A percentile compares a stretch with the other conserved stretches of the same genome.
Conservation (phyloP, 2,888 invertebrate genomes). For the Orgyia antiqua region DNA sequence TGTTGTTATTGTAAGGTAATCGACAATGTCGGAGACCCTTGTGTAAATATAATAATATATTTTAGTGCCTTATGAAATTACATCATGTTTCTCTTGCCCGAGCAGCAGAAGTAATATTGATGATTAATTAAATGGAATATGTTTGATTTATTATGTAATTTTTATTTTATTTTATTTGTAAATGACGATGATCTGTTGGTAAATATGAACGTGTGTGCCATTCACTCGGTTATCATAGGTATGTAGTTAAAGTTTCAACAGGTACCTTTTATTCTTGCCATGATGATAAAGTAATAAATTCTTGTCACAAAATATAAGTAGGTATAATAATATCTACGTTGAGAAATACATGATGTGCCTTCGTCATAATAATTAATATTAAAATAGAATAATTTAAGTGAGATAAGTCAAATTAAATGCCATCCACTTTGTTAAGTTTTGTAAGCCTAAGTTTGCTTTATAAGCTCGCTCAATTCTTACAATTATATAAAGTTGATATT, state of each 20-base stretch:
- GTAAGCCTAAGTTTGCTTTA: slow-evolving; percentile 67
- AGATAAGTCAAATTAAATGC: slow-evolving; percentile 78
- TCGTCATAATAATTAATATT: slow-evolving; percentile 67
- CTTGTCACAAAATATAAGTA: slow-evolving; percentile 65
- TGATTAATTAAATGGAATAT: slow-evolving; percentile 34
- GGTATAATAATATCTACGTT: slow-evolving; percentile 55
- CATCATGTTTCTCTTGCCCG: slow-evolving; percentile 45
- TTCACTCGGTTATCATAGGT: slow-evolving; percentile 72
- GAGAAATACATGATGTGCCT: slow-evolving; percentile 67
- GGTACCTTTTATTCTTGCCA: slow-evolving; percentile 79
- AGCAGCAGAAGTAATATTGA: slow-evolving; percentile 49
- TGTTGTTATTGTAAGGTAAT: slow-evolving; percentile 38
- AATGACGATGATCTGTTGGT: slow-evolving; percentile 50
- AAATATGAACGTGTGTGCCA: slow-evolving; percentile 70
- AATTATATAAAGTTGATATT: slow-evolving; percentile 57
- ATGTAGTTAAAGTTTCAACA: slow-evolving; percentile 71
- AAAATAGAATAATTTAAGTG: slow-evolving; percentile 64
- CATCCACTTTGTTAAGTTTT: slow-evolving; percentile 79
- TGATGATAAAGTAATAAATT: slow-evolving; percentile 74
- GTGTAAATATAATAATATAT: slow-evolving; percentile 56
- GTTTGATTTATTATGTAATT: slow-evolving; percentile 36
- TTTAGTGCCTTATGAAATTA: slow-evolving; percentile 66
- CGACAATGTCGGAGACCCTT: slow-evolving; percentile 43
- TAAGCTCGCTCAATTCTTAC: slow-evolving; percentile 76
- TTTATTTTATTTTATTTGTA: slow-evolving; percentile 26